phyloP scores from a whole-genome alignment of 2,113 vertebrate genomes.

The Silurus asotus region DNA sequence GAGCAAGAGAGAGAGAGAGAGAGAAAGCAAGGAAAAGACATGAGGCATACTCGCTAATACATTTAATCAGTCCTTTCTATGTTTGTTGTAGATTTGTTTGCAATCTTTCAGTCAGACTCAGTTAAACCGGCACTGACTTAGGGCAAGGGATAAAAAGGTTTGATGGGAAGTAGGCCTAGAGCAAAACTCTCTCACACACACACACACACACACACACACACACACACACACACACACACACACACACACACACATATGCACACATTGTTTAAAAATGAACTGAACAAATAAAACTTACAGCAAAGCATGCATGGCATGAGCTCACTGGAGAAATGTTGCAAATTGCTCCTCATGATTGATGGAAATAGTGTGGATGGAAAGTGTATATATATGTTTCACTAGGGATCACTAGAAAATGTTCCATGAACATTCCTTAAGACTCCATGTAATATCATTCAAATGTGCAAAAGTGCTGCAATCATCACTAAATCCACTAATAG shows the following conservation, averaged over 20 bases:
- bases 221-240: background rate
- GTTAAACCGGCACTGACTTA: background rate
- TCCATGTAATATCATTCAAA: conserved; percentile 10
- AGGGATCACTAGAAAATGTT: conserved; percentile 20
- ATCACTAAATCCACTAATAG: background rate
- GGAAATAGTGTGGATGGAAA: background rate
- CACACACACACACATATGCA: background rate
- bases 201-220: background rate
- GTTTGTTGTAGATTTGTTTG: background rate
- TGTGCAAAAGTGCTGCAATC: conserved; percentile 9
- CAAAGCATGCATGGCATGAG: background rate
- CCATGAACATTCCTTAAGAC: conserved; percentile 22
- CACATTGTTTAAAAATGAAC: background rate
- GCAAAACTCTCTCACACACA: background rate
- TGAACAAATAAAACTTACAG: background rate
- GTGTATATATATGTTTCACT: background rate
- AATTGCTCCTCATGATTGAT: background rate
- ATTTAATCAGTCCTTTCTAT: conserved; percentile 3
- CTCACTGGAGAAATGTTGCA: background rate
- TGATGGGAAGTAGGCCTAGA: background rate
- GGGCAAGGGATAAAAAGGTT: background rate
- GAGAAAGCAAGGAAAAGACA: background rate
- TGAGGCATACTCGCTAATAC: background rate
- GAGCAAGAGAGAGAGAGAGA: conserved; percentile 6
- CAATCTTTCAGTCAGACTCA: background rate